These are phyloP conservation scores for Aradus depressus DNA, from an alignment of 2,888 invertebrate species.

Conservation along the genomic window DNA sequence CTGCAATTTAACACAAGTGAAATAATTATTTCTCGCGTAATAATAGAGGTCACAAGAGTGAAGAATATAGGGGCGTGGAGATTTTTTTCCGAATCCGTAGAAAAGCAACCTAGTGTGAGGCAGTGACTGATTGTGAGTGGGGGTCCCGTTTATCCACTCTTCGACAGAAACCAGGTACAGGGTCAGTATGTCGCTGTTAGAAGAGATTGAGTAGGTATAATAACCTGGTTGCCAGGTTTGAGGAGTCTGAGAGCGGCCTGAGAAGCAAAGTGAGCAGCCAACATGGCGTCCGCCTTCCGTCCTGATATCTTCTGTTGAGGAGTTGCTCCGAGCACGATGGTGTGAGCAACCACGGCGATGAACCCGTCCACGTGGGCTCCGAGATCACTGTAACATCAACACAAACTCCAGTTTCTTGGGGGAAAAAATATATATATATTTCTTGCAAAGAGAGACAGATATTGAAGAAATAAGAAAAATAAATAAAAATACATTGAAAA, in stretches of 20 bases:
- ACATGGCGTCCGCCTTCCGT: conserved; percentile 82
- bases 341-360: conserved; percentile 95
- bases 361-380: conserved; percentile 99
- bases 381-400: conserved; percentile 60
- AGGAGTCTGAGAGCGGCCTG: conserved; percentile 90
- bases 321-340: conserved; percentile 74
- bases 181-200: too few relatives aligned
- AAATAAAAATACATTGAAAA: conserved; percentile 26
- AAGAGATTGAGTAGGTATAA: too few relatives aligned
- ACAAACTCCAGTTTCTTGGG: too few relatives aligned
- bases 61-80: too few relatives aligned
- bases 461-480: conserved; percentile 23
- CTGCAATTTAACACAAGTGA: too few relatives aligned
- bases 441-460: background rate
- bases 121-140: too few relatives aligned
- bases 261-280: conserved; percentile 90
- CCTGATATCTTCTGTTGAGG: conserved; percentile 67
- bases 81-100: too few relatives aligned
- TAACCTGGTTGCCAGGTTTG: conserved; percentile 79
- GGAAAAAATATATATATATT: conserved; percentile 7
- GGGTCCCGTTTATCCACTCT: too few relatives aligned
- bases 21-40: too few relatives aligned
- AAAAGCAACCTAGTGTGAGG: too few relatives aligned
- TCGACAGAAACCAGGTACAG: too few relatives aligned
- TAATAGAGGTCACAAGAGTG: too few relatives aligned